phyloP scores from a whole-genome alignment of 2,113 vertebrate genomes.

The Anolis sagrei region DNA sequence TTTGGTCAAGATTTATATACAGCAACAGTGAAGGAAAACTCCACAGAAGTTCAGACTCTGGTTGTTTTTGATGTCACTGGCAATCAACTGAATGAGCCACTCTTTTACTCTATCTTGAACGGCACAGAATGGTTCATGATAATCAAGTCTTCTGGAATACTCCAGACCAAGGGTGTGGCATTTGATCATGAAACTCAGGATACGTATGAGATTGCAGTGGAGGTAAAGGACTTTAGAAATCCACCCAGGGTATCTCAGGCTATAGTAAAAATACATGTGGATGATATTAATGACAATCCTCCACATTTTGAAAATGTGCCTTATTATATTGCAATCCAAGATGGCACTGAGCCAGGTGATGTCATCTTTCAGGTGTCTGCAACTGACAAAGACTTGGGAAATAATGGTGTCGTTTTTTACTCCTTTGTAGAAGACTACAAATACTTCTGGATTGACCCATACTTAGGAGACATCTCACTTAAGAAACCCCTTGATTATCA shows the following conservation, averaged over 20 bases:
- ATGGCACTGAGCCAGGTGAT: conserved; percentile 90
- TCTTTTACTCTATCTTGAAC: conserved; percentile 86
- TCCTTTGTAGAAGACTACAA: conserved; percentile 87
- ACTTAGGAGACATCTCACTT: conserved; percentile 91
- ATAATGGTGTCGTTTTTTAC: conserved; percentile 85
- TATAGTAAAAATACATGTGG: conserved; percentile 85
- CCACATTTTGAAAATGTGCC: conserved; percentile 90
- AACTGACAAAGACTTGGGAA: conserved; percentile 85
- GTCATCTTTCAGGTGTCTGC: conserved; percentile 92
- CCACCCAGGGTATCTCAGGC: conserved; percentile 85
- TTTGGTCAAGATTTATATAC: conserved; percentile 81
- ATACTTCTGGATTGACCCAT: conserved; percentile 91
- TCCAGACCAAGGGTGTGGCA: conserved; percentile 85
- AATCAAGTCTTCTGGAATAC: conserved; percentile 84
- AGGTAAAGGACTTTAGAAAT: conserved; percentile 84
- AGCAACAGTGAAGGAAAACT: conserved; percentile 84
- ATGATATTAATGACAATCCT: conserved; percentile 91
- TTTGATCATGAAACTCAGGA: conserved; percentile 90
- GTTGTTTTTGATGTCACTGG: conserved; percentile 82
- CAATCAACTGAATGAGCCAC: conserved; percentile 87
- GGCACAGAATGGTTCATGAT: conserved; percentile 83
- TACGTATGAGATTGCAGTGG: conserved; percentile 82
- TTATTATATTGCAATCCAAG: conserved; percentile 86
- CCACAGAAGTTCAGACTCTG: conserved; percentile 77
- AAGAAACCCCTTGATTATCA: conserved; percentile 91